A percentile compares a stretch with the other conserved stretches of the same genome.
phyloP scores from a whole-genome alignment of 2,113 vertebrate species.

The Nesospiza acunhae region DNA sequence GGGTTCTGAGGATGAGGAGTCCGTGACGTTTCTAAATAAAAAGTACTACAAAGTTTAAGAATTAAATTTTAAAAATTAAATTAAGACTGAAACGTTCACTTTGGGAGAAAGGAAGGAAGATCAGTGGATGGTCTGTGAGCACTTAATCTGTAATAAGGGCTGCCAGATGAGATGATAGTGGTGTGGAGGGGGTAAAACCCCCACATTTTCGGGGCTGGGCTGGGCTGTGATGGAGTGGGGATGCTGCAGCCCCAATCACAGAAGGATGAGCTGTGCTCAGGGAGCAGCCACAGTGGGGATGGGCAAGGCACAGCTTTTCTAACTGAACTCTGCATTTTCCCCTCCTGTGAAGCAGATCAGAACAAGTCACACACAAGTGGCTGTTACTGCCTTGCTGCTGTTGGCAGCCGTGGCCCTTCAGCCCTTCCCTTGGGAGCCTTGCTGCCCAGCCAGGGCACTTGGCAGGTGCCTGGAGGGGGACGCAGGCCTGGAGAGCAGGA shows the following conservation, averaged over 20 bases:
- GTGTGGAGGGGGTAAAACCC: too few species aligned
- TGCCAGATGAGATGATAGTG: not conserved
- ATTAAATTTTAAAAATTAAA: not conserved
- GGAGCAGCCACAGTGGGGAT: rapidly evolving
- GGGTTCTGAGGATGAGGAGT: too few species aligned
- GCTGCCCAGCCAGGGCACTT: not conserved
- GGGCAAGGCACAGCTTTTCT: not conserved
- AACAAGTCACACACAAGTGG: rapidly evolving
- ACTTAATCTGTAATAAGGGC: rapidly evolving
- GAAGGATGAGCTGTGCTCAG: too few species aligned
- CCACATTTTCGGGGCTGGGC: rapidly evolving
- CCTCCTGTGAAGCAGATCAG: not conserved
- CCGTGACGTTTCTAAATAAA: not conserved
- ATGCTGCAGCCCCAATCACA: not conserved
- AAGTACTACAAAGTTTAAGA: not conserved
- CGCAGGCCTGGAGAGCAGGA: not conserved
- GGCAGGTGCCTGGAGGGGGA: not conserved
- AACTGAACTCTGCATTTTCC: not conserved
- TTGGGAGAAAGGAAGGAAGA: not conserved
- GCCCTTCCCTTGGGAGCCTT: not conserved
- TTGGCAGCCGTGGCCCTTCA: not conserved
- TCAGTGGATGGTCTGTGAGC: not conserved
- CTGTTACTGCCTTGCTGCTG: not conserved
- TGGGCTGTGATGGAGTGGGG: not conserved
- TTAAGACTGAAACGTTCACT: rapidly evolving